Conservation (phyloP, 1,140 invertebrate genomes). For the Drosophila arizonae region DNA sequence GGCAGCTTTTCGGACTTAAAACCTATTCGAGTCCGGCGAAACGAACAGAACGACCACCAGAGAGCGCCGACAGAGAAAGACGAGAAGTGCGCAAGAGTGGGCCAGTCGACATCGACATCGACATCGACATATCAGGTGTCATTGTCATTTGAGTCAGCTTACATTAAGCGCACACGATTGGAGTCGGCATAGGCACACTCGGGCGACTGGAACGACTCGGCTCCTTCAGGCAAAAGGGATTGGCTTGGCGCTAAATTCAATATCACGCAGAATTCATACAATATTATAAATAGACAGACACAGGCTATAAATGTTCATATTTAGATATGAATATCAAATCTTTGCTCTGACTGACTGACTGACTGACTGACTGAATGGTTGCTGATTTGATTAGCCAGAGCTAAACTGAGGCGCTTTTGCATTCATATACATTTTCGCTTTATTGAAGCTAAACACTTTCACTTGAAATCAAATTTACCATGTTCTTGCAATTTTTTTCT, state of each 20-base stretch:
- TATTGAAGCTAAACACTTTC: no score
- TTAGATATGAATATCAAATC: not conserved
- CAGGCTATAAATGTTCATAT: not conserved
- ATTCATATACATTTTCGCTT: no score
- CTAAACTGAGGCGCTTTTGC: no score
- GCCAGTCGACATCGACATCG: constrained; percentile 37
- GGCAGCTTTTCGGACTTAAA: constrained; percentile 8
- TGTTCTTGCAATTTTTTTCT: no score
- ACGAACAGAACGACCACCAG: constrained; percentile 61
- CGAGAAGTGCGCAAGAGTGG: constrained; percentile 4
- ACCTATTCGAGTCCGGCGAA: constrained; percentile 39
- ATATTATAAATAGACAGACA: constrained; percentile 7
- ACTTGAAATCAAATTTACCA: no score
- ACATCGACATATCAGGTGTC: constrained; percentile 76
- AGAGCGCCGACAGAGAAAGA: constrained; percentile 40
- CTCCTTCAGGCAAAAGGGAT: not conserved
- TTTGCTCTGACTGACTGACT: not conserved
- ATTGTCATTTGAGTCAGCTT: constrained; percentile 82
- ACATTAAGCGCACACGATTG: constrained; percentile 74
- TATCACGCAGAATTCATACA: not conserved
- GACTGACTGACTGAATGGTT: not conserved
- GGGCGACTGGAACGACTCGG: not conserved
- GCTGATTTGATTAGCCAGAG: not conserved
- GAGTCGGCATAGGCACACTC: constrained; percentile 65
- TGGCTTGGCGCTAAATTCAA: constrained; percentile 8